Base-by-base conservation (phyloP, 2,113 vertebrate species). In the Cettia cetti region DNA sequence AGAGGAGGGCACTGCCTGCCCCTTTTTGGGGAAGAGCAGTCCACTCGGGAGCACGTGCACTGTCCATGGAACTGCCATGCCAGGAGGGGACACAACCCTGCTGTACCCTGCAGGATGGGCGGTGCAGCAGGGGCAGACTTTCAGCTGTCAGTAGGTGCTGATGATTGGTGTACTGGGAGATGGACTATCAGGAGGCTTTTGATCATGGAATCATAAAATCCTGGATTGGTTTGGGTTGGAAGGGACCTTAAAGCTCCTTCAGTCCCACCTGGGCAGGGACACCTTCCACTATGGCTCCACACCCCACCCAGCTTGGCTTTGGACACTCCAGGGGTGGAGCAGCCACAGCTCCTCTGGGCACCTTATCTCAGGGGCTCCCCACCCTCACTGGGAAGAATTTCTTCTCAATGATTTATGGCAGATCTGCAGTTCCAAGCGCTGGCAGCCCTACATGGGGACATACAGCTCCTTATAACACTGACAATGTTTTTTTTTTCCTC, bases 221-320 rank as follows among this genome's bases (percentile, higher is more conserved):
- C 31, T 45, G 31, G 24, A 16, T 15, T 18, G 56, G 40, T 47
- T 54, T 30, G 50, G 19, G 44, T 33, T 16, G 23, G 60, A 53
- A 82, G 39, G 30, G n/a, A 15, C 54, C 15, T 39, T 53, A 22
- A 61, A 61, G 28, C 19, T 47, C 64, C 26, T 45, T 42, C 53
- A 77, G 31, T 86, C 11, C 45, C 53, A 37, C 26, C 26, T 14
- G 31, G 33, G 44, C 44, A 59, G 21, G 44, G 53, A 27, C 53
- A 60, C 27, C 63, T 86, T 14, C 37, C 27, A 44, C 45, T 33
- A 4, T 1, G 49, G 31, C 26, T 60, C 37, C 37, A 17, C 1
- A 0, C 13, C 16, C 47, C 0, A 0, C 6, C 57, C 39, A 66
- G 1, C 13, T 31, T 50, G 44, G 44, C 31, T 53, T 37, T 21